Evolutionary conservation across 2,797 vertebrate genomes (phyloP).

Genomic region (Pipistrellus pygmaeus): DNA sequence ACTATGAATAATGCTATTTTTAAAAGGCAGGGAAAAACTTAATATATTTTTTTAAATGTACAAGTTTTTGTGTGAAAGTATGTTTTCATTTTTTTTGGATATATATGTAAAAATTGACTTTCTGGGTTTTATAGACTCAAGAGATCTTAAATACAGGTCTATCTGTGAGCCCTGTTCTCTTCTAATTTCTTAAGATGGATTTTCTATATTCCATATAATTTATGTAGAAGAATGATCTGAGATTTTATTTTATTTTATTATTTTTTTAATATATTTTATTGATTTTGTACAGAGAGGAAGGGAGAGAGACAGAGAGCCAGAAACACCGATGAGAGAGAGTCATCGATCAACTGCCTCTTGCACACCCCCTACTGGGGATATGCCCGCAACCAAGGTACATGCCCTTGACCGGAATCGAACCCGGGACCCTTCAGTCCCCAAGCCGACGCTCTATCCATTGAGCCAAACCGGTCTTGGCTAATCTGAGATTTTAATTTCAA

Average conservation of each 20-base stretch:
- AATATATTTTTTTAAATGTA: slow-evolving; percentile 18
- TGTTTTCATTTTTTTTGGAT: background rate
- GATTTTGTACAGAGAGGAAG: no score
- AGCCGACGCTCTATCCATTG: no score
- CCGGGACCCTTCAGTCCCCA: no score
- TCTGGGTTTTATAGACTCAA: background rate
- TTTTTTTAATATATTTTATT: no score
- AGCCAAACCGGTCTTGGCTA: no score
- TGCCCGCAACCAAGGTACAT: no score
- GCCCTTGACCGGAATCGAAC: no score
- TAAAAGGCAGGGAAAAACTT: slow-evolving; percentile 29
- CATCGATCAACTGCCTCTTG: no score
- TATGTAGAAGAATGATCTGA: background rate
- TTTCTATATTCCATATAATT: slow-evolving; percentile 8
- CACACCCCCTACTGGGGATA: no score
- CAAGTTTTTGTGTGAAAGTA: background rate
- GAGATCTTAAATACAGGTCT: background rate
- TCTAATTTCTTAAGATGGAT: background rate
- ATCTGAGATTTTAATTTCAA: background rate
- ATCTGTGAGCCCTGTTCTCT: background rate
- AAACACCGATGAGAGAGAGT: no score
- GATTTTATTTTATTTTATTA: no score
- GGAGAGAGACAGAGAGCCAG: no score
- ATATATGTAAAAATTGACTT: background rate
- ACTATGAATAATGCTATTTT: slow-evolving; percentile 35